Percentiles rank a stretch among this genome's conserved stretches.
Evolutionary conservation across 1,140 invertebrate genomes (phyloP).

Genomic region (Drosophila kanapiae): DNA sequence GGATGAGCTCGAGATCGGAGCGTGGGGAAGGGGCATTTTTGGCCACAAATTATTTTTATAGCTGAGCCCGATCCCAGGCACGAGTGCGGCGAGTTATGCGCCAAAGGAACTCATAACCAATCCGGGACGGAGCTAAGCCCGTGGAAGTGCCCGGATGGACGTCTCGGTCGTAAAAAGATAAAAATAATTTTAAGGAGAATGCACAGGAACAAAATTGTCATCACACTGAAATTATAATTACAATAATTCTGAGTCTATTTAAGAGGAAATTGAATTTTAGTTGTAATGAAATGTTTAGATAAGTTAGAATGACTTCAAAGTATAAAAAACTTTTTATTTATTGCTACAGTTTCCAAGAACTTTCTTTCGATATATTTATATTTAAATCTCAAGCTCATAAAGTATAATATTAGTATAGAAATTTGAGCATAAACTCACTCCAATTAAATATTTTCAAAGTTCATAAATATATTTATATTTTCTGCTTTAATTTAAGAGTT

Average conservation of each 20-base stretch:
- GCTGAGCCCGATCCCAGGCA: conserved; percentile 69
- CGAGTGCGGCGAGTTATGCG: conserved; percentile 67
- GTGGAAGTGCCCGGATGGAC: conserved; percentile 48
- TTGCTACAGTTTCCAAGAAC: not conserved
- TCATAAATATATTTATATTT: not conserved
- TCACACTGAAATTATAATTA: not conserved
- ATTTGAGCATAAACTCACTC: too few relatives aligned
- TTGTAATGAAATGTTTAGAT: not conserved
- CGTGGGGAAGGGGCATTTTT: conserved; percentile 39
- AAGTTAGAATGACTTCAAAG: too few relatives aligned
- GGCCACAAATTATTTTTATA: conserved; percentile 85
- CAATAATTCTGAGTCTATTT: too few relatives aligned
- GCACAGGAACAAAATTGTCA: not conserved
- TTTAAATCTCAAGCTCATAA: too few relatives aligned
- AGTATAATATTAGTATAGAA: too few relatives aligned
- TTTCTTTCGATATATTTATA: not conserved
- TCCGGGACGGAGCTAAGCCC: conserved; percentile 60
- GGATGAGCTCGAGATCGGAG: conserved; percentile 22
- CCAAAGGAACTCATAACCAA: conserved; percentile 61
- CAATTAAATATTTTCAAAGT: not conserved
- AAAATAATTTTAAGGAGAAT: conserved; percentile 10
- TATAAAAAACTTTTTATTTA: too few relatives aligned
- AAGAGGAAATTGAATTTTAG: not conserved
- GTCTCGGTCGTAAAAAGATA: conserved; percentile 70
- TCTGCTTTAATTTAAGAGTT: not conserved